Evolutionary conservation across 1,140 invertebrate species (phyloP).

Genomic region (Adoxophyes honmai): DNA sequence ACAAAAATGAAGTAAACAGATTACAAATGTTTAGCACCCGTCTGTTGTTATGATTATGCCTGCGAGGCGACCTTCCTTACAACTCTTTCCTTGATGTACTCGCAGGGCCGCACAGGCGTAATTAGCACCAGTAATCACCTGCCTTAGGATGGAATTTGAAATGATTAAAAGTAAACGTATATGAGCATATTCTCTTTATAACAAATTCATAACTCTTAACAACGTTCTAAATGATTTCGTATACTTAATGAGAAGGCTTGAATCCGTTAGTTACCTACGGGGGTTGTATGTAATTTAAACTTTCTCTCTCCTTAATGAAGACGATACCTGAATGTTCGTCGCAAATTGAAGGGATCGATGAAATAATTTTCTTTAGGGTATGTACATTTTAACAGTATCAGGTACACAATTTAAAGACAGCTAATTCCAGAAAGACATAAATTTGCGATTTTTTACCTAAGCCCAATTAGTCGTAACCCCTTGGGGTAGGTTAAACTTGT

Average conservation of each 20-base stretch:
- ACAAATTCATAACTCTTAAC: constrained; percentile 11
- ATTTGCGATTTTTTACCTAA: constrained; percentile 40
- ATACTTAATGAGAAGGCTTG: not conserved
- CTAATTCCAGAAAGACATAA: constrained; percentile 36
- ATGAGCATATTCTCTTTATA: not conserved
- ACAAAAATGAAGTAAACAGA: too few relatives aligned
- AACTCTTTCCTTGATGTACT: too few relatives aligned
- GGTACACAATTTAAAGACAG: constrained; percentile 22
- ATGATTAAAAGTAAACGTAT: too few relatives aligned
- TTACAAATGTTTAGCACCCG: too few relatives aligned
- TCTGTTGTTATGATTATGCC: too few relatives aligned
- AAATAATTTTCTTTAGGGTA: not conserved
- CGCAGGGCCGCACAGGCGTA: too few relatives aligned
- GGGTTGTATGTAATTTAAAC: not conserved
- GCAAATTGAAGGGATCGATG: not conserved
- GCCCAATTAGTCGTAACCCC: constrained; percentile 32
- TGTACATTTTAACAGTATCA: not conserved
- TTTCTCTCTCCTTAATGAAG: not conserved
- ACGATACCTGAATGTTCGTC: not conserved
- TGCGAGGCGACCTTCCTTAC: too few relatives aligned
- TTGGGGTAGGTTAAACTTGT: constrained; percentile 37
- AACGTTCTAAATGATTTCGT: constrained; percentile 10
- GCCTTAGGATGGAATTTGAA: too few relatives aligned
- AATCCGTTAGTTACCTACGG: not conserved
- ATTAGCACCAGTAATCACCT: too few relatives aligned